Evolutionary conservation across 2,888 invertebrate species (phyloP).

Genomic region (Lepidochrysops patricia): DNA sequence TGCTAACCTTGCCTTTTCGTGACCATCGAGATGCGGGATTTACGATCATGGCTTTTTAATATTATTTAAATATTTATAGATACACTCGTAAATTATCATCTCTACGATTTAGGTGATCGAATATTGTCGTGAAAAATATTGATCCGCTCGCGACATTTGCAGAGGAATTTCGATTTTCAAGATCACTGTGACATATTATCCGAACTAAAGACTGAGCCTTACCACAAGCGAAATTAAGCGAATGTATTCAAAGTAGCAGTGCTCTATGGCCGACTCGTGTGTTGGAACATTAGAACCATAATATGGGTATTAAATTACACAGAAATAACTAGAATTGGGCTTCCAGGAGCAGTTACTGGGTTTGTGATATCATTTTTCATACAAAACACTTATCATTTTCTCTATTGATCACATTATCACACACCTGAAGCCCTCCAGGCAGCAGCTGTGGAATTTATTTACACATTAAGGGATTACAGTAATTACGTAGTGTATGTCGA

Average conservation of each 20-base stretch:
- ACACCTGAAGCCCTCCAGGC: conserved; percentile 37
- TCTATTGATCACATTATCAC: too few relatives aligned
- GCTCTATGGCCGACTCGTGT: too few relatives aligned
- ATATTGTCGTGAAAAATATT: background rate
- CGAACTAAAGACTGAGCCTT: too few relatives aligned
- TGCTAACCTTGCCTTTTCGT: conserved; percentile 8
- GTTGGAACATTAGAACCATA: too few relatives aligned
- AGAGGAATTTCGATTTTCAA: background rate
- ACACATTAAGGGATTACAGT: conserved; percentile 29
- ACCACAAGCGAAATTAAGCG: too few relatives aligned
- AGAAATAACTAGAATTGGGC: too few relatives aligned
- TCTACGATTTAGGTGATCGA: background rate
- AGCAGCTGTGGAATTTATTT: conserved; percentile 24
- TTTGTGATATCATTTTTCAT: too few relatives aligned
- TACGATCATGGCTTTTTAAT: conserved; percentile 8
- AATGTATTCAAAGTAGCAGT: too few relatives aligned
- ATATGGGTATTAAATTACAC: too few relatives aligned
- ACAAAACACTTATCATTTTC: too few relatives aligned
- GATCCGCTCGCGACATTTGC: background rate
- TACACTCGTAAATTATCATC: conserved; percentile 6
- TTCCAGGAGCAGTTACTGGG: too few relatives aligned
- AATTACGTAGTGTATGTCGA: conserved; percentile 27
- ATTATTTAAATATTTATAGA: conserved; percentile 12
- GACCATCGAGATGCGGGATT: conserved; percentile 4
- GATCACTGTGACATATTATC: too few relatives aligned